These are phyloP conservation scores for Loriculus beryllinus DNA, from an alignment of 2,797 vertebrate genomes.

Conservation along the genomic window DNA sequence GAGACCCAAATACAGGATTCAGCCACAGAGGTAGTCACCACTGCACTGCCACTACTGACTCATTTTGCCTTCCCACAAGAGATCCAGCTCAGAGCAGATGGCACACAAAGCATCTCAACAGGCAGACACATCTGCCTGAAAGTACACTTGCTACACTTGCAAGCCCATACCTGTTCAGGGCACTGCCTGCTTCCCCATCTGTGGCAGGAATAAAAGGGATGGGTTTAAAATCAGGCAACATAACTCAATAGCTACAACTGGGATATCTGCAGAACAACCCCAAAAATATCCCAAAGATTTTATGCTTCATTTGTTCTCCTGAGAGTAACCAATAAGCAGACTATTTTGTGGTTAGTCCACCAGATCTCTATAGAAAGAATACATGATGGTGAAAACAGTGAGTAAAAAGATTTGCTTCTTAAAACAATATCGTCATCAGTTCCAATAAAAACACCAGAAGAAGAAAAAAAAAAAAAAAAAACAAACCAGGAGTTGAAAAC, in stretches of 20 bases:
- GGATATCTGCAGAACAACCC: not conserved
- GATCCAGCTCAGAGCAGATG: not conserved
- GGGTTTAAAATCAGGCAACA: not conserved
- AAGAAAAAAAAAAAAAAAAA: not conserved
- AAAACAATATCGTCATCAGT: not conserved
- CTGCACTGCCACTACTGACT: not conserved
- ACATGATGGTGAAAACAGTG: not conserved
- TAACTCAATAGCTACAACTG: not conserved
- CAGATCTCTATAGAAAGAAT: not conserved
- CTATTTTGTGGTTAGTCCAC: not conserved
- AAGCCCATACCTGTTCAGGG: not conserved
- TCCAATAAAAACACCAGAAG: not conserved
- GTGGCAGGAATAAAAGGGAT: not conserved
- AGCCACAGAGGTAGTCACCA: rapidly evolving
- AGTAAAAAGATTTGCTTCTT: not conserved
- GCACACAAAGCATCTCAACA: not conserved
- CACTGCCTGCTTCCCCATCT: not conserved
- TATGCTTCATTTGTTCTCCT: not conserved
- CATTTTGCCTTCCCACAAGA: not conserved
- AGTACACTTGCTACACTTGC: rapidly evolving
- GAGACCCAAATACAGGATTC: not conserved
- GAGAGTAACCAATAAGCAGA: not conserved
- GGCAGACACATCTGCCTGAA: not conserved
- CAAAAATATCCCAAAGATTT: not conserved
- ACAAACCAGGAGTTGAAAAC: not conserved